Base-by-base conservation (phyloP, 1,140 invertebrate species). In the Lucilia cuprina region DNA sequence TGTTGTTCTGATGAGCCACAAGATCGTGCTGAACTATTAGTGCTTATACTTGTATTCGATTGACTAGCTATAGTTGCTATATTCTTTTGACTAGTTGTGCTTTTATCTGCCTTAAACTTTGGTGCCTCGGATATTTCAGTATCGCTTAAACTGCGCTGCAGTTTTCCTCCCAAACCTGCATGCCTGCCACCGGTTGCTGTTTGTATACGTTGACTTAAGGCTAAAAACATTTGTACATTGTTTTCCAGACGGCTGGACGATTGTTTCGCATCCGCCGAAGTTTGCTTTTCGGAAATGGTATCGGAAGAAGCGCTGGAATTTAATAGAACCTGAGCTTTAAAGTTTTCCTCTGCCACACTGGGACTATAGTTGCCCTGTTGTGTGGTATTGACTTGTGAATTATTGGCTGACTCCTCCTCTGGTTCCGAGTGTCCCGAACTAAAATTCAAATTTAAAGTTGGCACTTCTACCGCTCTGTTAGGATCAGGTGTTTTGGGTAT, bases 361-460 rank as follows among this genome's bases (percentile, higher is more conserved):
- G 85, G 85, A 47, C 85, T 84, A 35, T 84, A 84, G 17, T 74
- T 83, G 7, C 82, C 82, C 2, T 34, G 77, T 14, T 34, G n/a
- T 50, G 34, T 74, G 7, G 25, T 9, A 30, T 60, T 25, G 25
- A 25, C 7, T 21, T 70, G n/a, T 21, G 60, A n/a, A 25, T 47
- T 74, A 14, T 83, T 49, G n/a, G 70, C 41, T 2, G 74, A 82
- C 12, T 83, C 85, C 13, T 82, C 78, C 19, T 84, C 83, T 21
- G 49, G 55, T 60, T 84, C 83, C 13, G 83, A 84, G 5, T 70
- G 78, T n/a, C 49, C 84, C 4, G 85, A 84, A 82, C 85, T 86
- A 21, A 83, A 83, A 82, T 84, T 84, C 35, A 86, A 85, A 85
- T 86, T 85, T 19, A 86, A 80, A 8, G 35, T 19, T 35, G 85